Percentiles rank a stretch among this genome's conserved stretches.
These are phyloP conservation scores for Sarcophaga rosellei DNA, from an alignment of 2,888 invertebrate species.

Conservation along the genomic window DNA sequence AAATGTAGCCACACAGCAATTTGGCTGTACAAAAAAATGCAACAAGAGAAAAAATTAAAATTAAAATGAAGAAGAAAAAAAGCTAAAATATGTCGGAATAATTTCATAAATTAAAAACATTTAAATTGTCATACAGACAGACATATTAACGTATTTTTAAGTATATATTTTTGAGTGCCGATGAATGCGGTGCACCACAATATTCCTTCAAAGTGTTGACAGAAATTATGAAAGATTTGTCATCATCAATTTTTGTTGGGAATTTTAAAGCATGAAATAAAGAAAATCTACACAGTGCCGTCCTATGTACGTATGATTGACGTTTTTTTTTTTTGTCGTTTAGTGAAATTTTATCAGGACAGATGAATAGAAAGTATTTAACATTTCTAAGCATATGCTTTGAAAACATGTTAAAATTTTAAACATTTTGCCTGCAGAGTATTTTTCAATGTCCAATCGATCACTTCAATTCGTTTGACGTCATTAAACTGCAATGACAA, in stretches of 20 bases:
- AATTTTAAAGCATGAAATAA: conserved; percentile 1
- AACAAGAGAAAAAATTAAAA: background rate
- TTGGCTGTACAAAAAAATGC: background rate
- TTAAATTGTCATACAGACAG: conserved; percentile 38
- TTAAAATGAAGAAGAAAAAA: conserved; percentile 1
- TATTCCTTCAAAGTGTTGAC: conserved; percentile 66
- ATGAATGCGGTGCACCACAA: conserved; percentile 46
- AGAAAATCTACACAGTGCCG: background rate
- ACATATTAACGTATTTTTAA: background rate
- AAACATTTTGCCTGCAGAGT: background rate
- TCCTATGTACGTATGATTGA: conserved; percentile 28
- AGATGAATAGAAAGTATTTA: background rate
- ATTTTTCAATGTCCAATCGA: background rate
- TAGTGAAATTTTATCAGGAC: background rate
- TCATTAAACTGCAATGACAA: background rate
- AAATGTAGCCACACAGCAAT: conserved; percentile 22
- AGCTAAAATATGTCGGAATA: conserved; percentile 36
- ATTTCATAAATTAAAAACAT: conserved; percentile 55
- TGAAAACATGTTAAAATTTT: background rate
- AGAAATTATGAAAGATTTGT: conserved; percentile 68
- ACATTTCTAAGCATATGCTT: background rate
- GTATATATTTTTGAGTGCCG: conserved; percentile 3
- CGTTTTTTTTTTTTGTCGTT: background rate
- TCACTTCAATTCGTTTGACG: background rate
- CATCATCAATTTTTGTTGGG: conserved; percentile 56